These are phyloP conservation scores for Malurus splendens DNA, from an alignment of 2,797 vertebrate species.

Conservation along the genomic window DNA sequence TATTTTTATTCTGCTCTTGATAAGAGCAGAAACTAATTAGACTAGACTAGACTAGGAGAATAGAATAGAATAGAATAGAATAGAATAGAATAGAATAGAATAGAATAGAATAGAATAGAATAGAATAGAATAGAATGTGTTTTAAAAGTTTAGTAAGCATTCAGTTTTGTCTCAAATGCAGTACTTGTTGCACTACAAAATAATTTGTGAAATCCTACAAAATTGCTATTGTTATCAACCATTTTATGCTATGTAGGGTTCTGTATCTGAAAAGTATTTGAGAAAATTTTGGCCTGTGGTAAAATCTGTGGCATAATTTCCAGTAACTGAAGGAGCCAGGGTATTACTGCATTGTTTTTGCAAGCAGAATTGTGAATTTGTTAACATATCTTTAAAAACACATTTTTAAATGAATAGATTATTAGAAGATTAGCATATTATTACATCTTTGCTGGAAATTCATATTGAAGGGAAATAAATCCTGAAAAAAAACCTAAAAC, in stretches of 20 bases:
- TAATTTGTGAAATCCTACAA: not conserved
- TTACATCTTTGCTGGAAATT: not conserved
- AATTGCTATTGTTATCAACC: not conserved
- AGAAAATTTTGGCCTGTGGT: not conserved
- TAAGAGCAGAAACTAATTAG: not conserved
- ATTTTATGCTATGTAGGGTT: not conserved
- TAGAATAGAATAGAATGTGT: not conserved
- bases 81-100: not conserved
- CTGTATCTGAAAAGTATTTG: not conserved
- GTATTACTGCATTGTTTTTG: not conserved
- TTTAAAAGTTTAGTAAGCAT: not conserved
- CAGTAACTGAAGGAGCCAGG: not conserved
- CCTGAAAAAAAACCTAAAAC: not conserved
- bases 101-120: not conserved
- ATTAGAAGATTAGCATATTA: not conserved
- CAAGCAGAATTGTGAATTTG: not conserved
- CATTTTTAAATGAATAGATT: not conserved
- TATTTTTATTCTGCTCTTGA: not conserved
- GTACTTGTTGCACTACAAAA: not conserved
- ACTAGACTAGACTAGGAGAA: not conserved
- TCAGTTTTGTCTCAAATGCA: not conserved
- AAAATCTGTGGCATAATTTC: not conserved
- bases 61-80: no score
- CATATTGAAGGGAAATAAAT: not conserved
- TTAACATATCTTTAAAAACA: not conserved